These are phyloP conservation scores for Nasonia giraulti DNA, from an alignment of 1,140 invertebrate species.

Conservation along the genomic window DNA sequence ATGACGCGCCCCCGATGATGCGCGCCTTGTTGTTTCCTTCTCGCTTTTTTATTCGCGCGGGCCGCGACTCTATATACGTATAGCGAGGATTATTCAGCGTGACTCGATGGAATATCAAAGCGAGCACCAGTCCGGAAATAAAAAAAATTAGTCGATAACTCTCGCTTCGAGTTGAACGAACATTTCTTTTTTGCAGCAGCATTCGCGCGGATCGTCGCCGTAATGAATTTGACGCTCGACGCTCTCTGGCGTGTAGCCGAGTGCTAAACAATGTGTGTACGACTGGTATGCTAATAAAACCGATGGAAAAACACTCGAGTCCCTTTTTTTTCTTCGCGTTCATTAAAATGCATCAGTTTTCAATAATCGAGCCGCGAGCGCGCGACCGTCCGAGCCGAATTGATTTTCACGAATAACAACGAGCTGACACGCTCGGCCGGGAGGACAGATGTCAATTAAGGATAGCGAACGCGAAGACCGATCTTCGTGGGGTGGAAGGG, in stretches of 20 bases:
- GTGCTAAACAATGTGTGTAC: conserved; percentile 10
- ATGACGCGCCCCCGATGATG: background rate
- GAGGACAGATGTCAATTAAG: conserved; percentile 63
- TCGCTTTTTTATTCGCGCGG: background rate
- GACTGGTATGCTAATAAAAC: conserved; percentile 32
- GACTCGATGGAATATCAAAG: conserved; percentile 23
- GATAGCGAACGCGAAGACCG: background rate
- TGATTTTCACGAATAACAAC: conserved; percentile 55
- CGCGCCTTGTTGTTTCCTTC: background rate
- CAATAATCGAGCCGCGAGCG: conserved; percentile 18
- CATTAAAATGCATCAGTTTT: conserved; percentile 40
- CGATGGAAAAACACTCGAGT: conserved; percentile 16
- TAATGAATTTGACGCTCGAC: conserved; percentile 3
- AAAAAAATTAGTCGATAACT: conserved; percentile 35
- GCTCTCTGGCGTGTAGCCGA: background rate
- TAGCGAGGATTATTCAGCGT: conserved; percentile 17
- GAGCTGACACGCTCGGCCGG: conserved; percentile 51
- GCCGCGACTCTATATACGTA: background rate
- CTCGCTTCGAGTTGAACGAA: conserved; percentile 6
- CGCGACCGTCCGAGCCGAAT: conserved; percentile 20
- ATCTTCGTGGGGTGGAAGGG: background rate
- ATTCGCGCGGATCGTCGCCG: background rate
- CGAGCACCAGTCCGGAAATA: background rate
- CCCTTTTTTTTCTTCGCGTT: conserved; percentile 11
- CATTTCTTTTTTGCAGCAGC: background rate